Conservation (phyloP, 1,140 invertebrate species). For the Macrotrachela quadricornifera region DNA sequence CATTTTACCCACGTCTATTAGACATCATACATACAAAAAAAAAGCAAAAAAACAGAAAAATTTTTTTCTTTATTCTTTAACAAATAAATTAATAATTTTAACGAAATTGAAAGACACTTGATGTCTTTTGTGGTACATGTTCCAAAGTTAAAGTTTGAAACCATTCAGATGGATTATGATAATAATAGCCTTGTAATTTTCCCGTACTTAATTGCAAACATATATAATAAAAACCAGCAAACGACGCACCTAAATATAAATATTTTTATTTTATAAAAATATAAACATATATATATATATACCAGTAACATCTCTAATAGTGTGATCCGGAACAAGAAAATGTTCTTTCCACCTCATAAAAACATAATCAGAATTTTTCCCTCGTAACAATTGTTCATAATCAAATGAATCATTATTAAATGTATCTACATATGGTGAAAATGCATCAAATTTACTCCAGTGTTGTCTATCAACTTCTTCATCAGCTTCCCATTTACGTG, state of each 20-base stretch:
- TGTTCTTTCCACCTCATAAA: conserved; percentile 72
- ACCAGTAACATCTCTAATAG: conserved; percentile 75
- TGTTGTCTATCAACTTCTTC: conserved; percentile 48
- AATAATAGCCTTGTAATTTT: conserved; percentile 87
- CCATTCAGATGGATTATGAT: conserved; percentile 74
- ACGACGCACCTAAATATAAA: conserved; percentile 45
- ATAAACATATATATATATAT: no score
- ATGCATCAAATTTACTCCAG: conserved; percentile 33
- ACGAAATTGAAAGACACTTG: no score
- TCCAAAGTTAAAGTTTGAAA: conserved; percentile 8
- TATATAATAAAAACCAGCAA: conserved; percentile 93
- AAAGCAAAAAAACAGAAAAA: no score
- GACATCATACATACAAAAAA: no score
- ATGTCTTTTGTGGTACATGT: neutral
- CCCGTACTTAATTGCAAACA: conserved; percentile 83
- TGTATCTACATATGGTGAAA: conserved; percentile 52
- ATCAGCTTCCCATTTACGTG: conserved; percentile 86
- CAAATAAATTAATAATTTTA: no score
- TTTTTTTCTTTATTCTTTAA: no score
- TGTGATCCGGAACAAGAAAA: conserved; percentile 83
- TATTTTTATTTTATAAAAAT: no score
- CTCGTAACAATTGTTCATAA: conserved; percentile 63
- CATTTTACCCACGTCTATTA: no score
- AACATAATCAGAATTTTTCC: conserved; percentile 48
- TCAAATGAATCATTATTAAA: conserved; percentile 85